A percentile compares a stretch with the other conserved stretches of the same genome.
phyloP scores from a whole-genome alignment of 1,140 invertebrate genomes.

The Tetragnatha versicolor region DNA sequence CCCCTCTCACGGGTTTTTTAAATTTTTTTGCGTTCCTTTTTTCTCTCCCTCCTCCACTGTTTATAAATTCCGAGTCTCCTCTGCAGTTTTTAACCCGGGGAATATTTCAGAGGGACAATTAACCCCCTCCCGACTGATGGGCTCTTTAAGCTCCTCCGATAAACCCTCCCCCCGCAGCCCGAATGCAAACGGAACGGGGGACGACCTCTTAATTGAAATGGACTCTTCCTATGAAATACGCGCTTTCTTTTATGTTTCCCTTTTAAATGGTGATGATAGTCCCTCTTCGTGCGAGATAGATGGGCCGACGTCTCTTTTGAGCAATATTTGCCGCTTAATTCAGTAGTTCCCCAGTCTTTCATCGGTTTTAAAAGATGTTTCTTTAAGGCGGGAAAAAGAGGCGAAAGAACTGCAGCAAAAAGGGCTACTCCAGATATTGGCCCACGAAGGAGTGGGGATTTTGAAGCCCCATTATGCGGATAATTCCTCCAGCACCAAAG shows the following conservation, averaged over 20 bases:
- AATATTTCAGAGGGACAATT: slow-evolving; percentile 47
- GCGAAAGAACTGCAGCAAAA: background rate
- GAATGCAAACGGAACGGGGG: slow-evolving; percentile 25
- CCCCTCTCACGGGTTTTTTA: background rate
- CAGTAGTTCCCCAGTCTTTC: slow-evolving; percentile 33
- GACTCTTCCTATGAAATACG: slow-evolving; percentile 28
- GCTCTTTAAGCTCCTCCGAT: slow-evolving; percentile 40
- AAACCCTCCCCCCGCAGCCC: slow-evolving; percentile 10
- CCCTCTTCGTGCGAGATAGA: slow-evolving; percentile 18
- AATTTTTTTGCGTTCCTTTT: slow-evolving; percentile 30
- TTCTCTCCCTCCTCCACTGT: slow-evolving; percentile 24
- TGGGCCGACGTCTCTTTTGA: slow-evolving; percentile 28
- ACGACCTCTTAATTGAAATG: slow-evolving; percentile 43
- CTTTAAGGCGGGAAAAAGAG: slow-evolving; percentile 28
- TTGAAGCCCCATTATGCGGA: slow-evolving; percentile 20
- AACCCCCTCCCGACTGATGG: slow-evolving; percentile 39
- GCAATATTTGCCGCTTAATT: slow-evolving; percentile 51
- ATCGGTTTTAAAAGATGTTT: slow-evolving; percentile 45
- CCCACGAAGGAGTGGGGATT: slow-evolving; percentile 1
- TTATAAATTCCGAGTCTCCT: slow-evolving; percentile 27
- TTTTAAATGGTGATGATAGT: slow-evolving; percentile 30
- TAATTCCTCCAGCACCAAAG: slow-evolving; percentile 18
- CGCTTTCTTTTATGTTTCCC: slow-evolving; percentile 27
- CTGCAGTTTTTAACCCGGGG: slow-evolving; percentile 26
- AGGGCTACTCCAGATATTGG: background rate